These are phyloP conservation scores for Napeogenes sylphis DNA, from an alignment of 2,888 invertebrate genomes.

Conservation along the genomic window DNA sequence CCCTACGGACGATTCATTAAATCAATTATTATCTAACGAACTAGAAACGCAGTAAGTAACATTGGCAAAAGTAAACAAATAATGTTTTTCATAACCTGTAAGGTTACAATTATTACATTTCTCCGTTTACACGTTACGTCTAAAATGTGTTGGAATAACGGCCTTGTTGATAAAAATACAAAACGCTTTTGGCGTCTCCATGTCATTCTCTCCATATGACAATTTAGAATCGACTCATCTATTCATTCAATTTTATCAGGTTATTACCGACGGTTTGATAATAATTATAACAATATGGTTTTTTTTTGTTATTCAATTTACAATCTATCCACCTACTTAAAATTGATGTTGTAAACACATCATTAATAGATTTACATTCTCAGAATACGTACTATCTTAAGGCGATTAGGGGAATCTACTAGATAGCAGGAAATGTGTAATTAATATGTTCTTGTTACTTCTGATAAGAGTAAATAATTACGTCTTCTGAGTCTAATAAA, in stretches of 20 bases:
- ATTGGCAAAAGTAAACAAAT: conserved; percentile 37
- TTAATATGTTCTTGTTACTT: not conserved
- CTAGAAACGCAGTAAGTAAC: conserved; percentile 46
- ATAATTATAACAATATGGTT: conserved; percentile 38
- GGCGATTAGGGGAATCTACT: not conserved
- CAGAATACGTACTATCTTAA: not conserved
- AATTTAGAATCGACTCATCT: conserved; percentile 53
- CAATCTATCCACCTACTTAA: conserved; percentile 1
- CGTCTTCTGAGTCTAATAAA: too few species aligned
- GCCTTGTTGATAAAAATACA: conserved; percentile 45
- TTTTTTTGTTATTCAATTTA: conserved; percentile 38
- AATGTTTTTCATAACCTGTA: conserved; percentile 35
- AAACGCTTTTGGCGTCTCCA: conserved; percentile 37
- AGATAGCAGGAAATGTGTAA: not conserved
- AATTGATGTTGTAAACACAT: not conserved
- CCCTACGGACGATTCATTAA: conserved; percentile 42
- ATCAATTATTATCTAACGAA: conserved; percentile 45
- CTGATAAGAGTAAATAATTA: not conserved
- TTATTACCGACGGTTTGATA: conserved; percentile 55
- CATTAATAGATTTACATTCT: conserved; percentile 1
- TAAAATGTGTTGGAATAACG: conserved; percentile 36
- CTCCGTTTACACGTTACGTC: conserved; percentile 44
- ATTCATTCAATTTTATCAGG: conserved; percentile 37
- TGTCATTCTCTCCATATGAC: conserved; percentile 49
- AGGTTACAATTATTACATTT: conserved; percentile 45